Evolutionary conservation across 1,140 invertebrate species (phyloP).

Genomic region (Polypedilum pembai): DNA sequence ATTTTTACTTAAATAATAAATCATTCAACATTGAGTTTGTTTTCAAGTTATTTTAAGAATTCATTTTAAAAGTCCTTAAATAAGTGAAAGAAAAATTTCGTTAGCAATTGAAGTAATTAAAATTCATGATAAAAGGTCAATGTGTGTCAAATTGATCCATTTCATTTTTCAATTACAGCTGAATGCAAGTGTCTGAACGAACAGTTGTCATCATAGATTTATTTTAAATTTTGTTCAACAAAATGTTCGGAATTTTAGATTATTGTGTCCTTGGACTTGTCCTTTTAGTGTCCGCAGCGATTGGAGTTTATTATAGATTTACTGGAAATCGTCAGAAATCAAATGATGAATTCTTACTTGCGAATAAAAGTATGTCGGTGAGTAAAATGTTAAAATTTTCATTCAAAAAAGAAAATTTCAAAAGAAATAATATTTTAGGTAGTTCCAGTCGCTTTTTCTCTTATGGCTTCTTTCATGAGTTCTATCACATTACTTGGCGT

Average conservation of each 20-base stretch:
- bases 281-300: constrained; percentile 56
- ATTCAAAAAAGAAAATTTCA: not conserved
- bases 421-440: not conserved
- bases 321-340: constrained; percentile 82
- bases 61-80: too few relatives aligned
- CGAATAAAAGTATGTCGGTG: not conserved
- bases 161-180: too few relatives aligned
- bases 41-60: too few relatives aligned
- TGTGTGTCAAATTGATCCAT: too few relatives aligned
- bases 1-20: too few relatives aligned
- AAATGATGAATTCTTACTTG: constrained; percentile 41
- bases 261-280: constrained; percentile 58
- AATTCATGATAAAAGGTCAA: too few relatives aligned
- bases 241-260: constrained; percentile 45
- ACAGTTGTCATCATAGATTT: not conserved
- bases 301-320: constrained; percentile 76
- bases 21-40: too few relatives aligned
- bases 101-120: too few relatives aligned
- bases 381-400: not conserved
- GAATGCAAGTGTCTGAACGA: too few relatives aligned
- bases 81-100: too few relatives aligned
- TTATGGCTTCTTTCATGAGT: constrained; percentile 93
- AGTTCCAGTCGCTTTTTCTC: constrained; percentile 69
- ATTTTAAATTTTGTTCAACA: not conserved
- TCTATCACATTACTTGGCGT: constrained; percentile 84